phyloP scores from a whole-genome alignment of 2,797 vertebrate genomes.

The Streptopelia turtur region DNA sequence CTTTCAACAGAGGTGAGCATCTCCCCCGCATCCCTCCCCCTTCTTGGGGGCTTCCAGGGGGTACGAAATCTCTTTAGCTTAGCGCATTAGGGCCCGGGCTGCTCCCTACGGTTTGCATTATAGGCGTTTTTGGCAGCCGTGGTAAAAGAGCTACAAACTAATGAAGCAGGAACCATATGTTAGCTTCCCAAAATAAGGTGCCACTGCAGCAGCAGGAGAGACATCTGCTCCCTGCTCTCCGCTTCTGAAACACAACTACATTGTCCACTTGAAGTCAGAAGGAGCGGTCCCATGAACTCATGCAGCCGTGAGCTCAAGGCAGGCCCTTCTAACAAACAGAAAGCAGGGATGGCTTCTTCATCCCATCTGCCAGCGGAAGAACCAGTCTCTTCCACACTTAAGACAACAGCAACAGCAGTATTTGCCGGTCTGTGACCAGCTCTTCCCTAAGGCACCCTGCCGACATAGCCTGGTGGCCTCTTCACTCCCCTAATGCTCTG shows the following conservation, averaged over 20 bases:
- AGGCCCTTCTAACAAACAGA: neutral
- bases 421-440: neutral
- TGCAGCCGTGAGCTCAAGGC: neutral
- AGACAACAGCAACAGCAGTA: neutral
- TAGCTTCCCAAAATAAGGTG: conserved; percentile 53
- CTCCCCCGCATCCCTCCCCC: neutral
- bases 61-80: neutral
- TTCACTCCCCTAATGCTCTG: neutral
- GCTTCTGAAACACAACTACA: neutral
- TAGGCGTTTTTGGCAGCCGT: neutral
- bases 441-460: neutral
- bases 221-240: conserved; percentile 43
- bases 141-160: conserved; percentile 22
- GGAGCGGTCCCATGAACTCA: fast-evolving
- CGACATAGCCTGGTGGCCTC: neutral
- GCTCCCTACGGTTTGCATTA: neutral
- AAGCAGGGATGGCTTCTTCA: neutral
- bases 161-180: conserved; percentile 35
- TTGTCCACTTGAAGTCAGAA: conserved; percentile 25
- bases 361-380: neutral
- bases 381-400: neutral
- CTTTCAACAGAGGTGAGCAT: neutral
- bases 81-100: neutral
- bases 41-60: neutral
- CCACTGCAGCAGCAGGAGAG: neutral